These are phyloP conservation scores for Anguilla obscura DNA, from an alignment of 2,797 vertebrate species.

Conservation along the genomic window DNA sequence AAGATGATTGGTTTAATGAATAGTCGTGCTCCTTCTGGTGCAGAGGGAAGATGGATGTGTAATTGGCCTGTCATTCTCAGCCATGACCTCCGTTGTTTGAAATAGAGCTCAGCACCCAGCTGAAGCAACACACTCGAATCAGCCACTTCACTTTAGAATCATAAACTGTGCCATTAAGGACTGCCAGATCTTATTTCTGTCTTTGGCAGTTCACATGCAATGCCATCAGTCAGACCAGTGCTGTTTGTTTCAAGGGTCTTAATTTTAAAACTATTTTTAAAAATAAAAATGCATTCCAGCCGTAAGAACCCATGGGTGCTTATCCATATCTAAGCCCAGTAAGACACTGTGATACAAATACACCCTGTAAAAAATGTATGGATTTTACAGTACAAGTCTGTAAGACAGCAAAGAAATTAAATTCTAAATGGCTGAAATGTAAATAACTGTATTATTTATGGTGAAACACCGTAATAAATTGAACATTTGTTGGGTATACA, in stretches of 20 bases:
- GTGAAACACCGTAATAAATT: no score
- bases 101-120: background rate
- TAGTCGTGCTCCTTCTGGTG: slow-evolving; percentile 29
- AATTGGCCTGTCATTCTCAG: slow-evolving; percentile 35
- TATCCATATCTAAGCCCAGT: background rate
- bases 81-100: slow-evolving; percentile 27
- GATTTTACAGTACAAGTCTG: background rate
- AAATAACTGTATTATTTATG: no score
- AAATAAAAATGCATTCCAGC: background rate
- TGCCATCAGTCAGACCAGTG: background rate
- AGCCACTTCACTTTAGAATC: background rate
- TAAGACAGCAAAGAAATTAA: no score
- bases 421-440: no score
- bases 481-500: background rate
- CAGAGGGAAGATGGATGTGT: slow-evolving; percentile 30
- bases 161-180: background rate
- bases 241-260: background rate
- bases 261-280: background rate
- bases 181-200: background rate
- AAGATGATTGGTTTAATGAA: slow-evolving; percentile 30
- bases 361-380: background rate
- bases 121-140: background rate
- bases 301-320: background rate
- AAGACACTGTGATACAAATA: background rate
- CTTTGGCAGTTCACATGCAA: background rate